Conservation (phyloP, 2,888 invertebrate species). For the Drosophila antonietae region DNA sequence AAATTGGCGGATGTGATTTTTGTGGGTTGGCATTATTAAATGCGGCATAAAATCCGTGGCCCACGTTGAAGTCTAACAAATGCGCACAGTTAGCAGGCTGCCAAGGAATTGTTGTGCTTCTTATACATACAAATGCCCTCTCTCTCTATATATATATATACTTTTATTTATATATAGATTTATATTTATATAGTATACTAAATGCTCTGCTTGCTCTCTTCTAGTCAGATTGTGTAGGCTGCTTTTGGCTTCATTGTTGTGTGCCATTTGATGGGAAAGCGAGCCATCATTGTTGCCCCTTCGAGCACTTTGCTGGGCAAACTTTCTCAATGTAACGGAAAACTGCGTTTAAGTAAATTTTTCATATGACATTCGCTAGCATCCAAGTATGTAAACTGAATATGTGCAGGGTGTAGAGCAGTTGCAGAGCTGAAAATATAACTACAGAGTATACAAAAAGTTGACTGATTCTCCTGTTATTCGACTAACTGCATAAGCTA, state of each 20-base stretch:
- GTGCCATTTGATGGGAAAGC: conserved; percentile 29
- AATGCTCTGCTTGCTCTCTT: conserved; percentile 39
- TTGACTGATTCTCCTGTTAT: neutral
- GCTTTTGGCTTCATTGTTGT: conserved; percentile 54
- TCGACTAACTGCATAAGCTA: neutral
- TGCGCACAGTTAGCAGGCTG: conserved; percentile 74
- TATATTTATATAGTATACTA: conserved; percentile 21
- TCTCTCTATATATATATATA: conserved; percentile 15
- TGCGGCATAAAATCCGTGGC: conserved; percentile 76
- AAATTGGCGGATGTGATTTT: conserved; percentile 80
- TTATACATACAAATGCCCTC: neutral
- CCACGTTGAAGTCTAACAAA: conserved; percentile 72
- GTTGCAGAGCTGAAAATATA: too few species aligned
- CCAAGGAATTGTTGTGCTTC: conserved; percentile 61
- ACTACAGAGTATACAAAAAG: neutral
- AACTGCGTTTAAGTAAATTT: conserved; percentile 79
- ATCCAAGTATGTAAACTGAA: conserved; percentile 15
- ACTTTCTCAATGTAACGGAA: conserved; percentile 80
- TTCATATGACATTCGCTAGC: conserved; percentile 55
- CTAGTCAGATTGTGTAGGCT: conserved; percentile 31
- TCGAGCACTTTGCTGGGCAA: conserved; percentile 59
- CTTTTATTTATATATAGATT: conserved; percentile 7
- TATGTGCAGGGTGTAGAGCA: conserved; percentile 29
- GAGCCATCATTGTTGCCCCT: conserved; percentile 55
- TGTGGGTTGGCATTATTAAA: conserved; percentile 79